phyloP scores from a whole-genome alignment of 2,888 invertebrate genomes.

The Tipula vernalis region DNA sequence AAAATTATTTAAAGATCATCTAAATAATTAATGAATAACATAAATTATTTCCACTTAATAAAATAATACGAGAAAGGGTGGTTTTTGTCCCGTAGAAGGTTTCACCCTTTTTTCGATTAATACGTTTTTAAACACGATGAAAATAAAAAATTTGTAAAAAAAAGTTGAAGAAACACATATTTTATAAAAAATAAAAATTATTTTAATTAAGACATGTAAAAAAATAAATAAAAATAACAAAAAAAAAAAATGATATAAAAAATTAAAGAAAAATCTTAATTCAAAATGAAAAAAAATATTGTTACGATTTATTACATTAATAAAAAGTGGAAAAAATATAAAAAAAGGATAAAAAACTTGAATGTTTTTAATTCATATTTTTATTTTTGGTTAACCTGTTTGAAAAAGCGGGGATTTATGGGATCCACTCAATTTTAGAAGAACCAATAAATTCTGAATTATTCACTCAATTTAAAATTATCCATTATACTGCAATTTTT shows the following conservation, averaged over 20 bases:
- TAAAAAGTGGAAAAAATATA: neutral
- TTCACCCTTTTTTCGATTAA: slow-evolving; percentile 13
- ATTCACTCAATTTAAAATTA: no score
- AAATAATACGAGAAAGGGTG: slow-evolving; percentile 13
- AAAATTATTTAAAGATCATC: slow-evolving; percentile 18
- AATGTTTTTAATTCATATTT: neutral
- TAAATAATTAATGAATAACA: slow-evolving; percentile 7
- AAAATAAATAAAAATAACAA: neutral
- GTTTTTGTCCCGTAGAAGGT: slow-evolving; percentile 18
- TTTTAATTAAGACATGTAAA: slow-evolving; percentile 4
- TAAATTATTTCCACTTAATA: slow-evolving; percentile 9
- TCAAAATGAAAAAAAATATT: neutral
- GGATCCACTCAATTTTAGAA: neutral
- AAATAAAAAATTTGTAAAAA: neutral
- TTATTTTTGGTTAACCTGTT: neutral
- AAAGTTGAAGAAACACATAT: neutral
- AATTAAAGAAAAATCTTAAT: neutral
- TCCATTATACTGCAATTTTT: no score
- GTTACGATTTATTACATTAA: slow-evolving; percentile 4
- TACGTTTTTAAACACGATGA: neutral
- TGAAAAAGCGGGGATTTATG: neutral
- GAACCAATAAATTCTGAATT: neutral
- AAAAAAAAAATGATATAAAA: neutral
- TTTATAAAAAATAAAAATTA: neutral
- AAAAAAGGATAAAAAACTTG: neutral